Base-by-base conservation (phyloP, 1,140 invertebrate species). In the Saccostrea cuccullata region DNA sequence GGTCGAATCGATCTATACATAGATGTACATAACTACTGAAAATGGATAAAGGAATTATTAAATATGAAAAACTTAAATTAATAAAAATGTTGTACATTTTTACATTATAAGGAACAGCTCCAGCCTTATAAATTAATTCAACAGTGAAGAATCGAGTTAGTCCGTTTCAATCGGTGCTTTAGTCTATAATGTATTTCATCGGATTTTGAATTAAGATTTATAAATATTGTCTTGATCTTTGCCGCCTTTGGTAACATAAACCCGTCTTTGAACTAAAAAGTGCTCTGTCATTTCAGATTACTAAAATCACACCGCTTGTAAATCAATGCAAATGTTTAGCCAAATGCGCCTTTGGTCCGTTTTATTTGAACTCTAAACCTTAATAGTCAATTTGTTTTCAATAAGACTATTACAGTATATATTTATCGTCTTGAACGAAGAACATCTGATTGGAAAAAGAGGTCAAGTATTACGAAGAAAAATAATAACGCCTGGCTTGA, bases 241-340 rank as follows among this genome's bases (percentile, higher is more conserved):
- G 70, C 70, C 70, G 70, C 70, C 70, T 77, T 77, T 77, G 9
- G 26, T 30, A 30, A 77, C 11, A 26, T 77, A 30, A 77, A 77
- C 23, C 70, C 70, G 23, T 77, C 23, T 30, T 77, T 77, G 26
- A 77, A 77, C 26, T 77, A 73, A 77, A 77, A 77, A 77, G 2
- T 36, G 70, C 70, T 26, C 15, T 30, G 70, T 77, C 70, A 77
- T 77, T 30, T 77, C 70, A 30, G 70, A 77, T 77, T 77, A 77
- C 70, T 36, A 77, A 36, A 77, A 77, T 77, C 70, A 30, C 70
- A 77, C 26, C 23, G 70, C 70, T 26, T 36, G 15, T 30, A 64
- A 11, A 15, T 30, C 13, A 77, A 77, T 26, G 26, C 11, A 77
- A 30, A 30, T 36, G 26, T 15, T 77, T 30, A 77, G 70, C 26